These are phyloP conservation scores for Channa maculata DNA, from an alignment of 2,113 vertebrate species.

Conservation along the genomic window DNA sequence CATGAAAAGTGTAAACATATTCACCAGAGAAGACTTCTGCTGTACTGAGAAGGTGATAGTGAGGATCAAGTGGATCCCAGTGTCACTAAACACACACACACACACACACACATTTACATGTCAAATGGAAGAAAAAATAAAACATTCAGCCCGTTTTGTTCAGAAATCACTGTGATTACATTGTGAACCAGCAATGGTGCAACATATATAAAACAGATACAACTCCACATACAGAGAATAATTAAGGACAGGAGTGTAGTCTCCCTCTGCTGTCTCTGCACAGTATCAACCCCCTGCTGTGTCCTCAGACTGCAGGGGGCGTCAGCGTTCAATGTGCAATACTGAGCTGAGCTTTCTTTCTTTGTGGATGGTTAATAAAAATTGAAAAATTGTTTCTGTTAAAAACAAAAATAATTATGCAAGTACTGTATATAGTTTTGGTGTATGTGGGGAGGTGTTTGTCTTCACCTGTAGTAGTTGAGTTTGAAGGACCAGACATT, in stretches of 20 bases:
- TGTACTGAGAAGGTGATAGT: too few species aligned
- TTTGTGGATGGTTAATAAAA: slow-evolving; percentile 50
- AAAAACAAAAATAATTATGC: neutral
- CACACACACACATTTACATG: too few species aligned
- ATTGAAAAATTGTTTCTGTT: neutral
- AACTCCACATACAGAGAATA: neutral
- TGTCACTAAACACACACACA: too few species aligned
- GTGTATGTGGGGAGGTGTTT: neutral
- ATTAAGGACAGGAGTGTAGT: neutral
- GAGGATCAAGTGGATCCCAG: too few species aligned
- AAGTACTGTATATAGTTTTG: too few species aligned
- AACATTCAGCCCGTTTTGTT: too few species aligned
- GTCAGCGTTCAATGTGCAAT: slow-evolving; percentile 11
- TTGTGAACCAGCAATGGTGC: neutral
- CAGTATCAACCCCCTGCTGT: too few species aligned
- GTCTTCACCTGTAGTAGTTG: slow-evolving; percentile 68
- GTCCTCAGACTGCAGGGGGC: slow-evolving; percentile 30
- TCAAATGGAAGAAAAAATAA: too few species aligned
- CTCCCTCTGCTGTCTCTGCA: too few species aligned
- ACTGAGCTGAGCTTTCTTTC: neutral
- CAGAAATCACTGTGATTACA: neutral
- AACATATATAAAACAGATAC: neutral
- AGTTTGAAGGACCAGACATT: slow-evolving; percentile 70
- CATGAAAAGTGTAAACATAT: too few species aligned
- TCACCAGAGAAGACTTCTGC: too few species aligned